Base-by-base conservation (phyloP, 2,113 vertebrate genomes). In the Australoheros scitulus region DNA sequence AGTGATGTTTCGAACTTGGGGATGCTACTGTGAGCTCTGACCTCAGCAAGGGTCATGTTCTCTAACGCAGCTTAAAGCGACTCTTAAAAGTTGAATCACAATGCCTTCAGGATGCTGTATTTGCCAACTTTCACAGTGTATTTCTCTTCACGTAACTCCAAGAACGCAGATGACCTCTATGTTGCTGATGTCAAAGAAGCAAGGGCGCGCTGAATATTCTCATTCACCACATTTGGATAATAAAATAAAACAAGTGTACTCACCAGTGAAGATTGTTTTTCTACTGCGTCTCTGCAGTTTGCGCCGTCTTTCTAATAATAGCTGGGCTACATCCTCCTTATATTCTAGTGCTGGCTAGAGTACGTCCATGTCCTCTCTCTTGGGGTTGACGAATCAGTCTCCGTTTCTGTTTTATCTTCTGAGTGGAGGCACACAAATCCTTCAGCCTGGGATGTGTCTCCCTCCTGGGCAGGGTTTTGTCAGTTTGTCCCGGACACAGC, bases 191-290 rank as follows among this genome's bases (percentile, higher is more conserved):
- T 36, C 57, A 65, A 58, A 43, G 58, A 47, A 1, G 2, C 47
- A 43, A 43, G n/a, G 22, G 61, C 76, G 86, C 77, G 9, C 43
- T 13, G 3, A 15, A 29, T 17, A 15, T 3, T 14, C 22, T 22
- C 77, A 14, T 50, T 52, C 26, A 43, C 29, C 22, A 8, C 7
- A 11, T 32, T 57, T 47, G 24, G 17, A 47, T 52, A 32, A 55
- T 55, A 72, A 55, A 61, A 11, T 59, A 11, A n/a, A 57, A n/a
- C 10, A 55, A 2, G 11, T 83, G 47, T 68, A 93, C 92, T 93
- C 76, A 93, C 92, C 87, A 2, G 57, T 29, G 77, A 43, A 60
- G 79, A 56, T 8, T 61, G 15, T 70, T 52, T 64, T 50, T 77
- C 32, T 24, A 14, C 14, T 18, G 29, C 24, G 47, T 74, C 75